A percentile compares a stretch with the other conserved stretches of the same genome.
Evolutionary conservation across 2,113 vertebrate species (phyloP).

Genomic region (Pedionomus torquatus): DNA sequence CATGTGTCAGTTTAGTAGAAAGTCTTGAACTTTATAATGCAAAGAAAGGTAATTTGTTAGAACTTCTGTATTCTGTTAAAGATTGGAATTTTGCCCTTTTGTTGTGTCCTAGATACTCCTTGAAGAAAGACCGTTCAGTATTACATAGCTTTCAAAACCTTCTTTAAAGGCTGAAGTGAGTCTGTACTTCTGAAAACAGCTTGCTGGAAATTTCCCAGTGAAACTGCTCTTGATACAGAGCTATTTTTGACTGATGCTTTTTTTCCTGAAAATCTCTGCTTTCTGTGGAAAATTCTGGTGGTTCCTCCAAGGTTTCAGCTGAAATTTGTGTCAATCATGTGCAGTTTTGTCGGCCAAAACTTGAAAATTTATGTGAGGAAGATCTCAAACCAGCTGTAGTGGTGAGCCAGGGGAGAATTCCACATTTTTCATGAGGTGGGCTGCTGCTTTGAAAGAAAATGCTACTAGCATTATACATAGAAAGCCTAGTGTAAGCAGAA

Average conservation of each 20-base stretch:
- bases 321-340: constrained; percentile 40
- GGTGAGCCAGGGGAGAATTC: constrained; percentile 12
- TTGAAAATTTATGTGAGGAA: constrained; percentile 48
- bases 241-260: constrained; percentile 30
- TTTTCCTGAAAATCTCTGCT: background rate
- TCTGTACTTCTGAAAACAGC: constrained; percentile 14
- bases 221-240: constrained; percentile 34
- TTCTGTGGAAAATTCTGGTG: constrained; percentile 36
- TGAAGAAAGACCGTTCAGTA: background rate
- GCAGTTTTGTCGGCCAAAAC: background rate
- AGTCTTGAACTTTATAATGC: background rate
- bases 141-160: background rate
- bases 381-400: constrained; percentile 42
- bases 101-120: background rate
- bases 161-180: background rate
- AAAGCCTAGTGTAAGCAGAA: background rate
- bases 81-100: background rate
- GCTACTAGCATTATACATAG: background rate
- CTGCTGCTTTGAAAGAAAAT: background rate
- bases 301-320: constrained; percentile 41
- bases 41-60: background rate
- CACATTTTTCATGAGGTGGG: background rate
- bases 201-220: constrained; percentile 47
- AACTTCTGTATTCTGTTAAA: background rate
- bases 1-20: background rate